These are phyloP conservation scores for Serranus cabrilla DNA, from an alignment of 2,797 vertebrate genomes.

Conservation along the genomic window DNA sequence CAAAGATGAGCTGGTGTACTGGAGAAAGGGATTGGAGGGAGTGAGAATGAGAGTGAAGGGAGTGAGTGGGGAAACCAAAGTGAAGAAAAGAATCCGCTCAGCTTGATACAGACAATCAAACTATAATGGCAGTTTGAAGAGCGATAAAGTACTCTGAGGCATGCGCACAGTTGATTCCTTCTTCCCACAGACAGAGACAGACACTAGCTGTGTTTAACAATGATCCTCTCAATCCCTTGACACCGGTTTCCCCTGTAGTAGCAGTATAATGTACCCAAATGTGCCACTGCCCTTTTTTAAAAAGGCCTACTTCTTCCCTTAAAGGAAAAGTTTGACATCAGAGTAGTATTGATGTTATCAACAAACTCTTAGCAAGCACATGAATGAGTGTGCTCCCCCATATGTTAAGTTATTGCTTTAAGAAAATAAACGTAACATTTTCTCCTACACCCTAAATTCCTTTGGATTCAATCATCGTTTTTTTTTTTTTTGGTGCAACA, in stretches of 20 bases:
- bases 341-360: neutral
- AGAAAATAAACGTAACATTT: neutral
- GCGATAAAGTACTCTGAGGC: conserved; percentile 78
- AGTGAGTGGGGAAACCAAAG: conserved; percentile 45
- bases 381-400: neutral
- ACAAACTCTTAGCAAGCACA: neutral
- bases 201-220: conserved; percentile 55
- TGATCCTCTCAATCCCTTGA: conserved; percentile 45
- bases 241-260: conserved; percentile 22
- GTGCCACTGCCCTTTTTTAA: neutral
- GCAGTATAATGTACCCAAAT: conserved; percentile 14
- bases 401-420: neutral
- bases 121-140: conserved; percentile 80
- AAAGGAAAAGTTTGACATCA: neutral
- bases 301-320: neutral
- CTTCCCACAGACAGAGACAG: conserved; percentile 56
- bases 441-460: neutral
- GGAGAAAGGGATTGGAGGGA: conserved; percentile 51
- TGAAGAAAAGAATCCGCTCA: conserved; percentile 68
- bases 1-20: conserved; percentile 28
- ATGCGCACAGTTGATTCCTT: conserved; percentile 70
- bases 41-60: conserved; percentile 60
- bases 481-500: neutral
- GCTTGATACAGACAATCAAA: conserved; percentile 88
- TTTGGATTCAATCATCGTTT: neutral